Evolutionary conservation across 2,113 vertebrate species (phyloP), one percentile per base, ranked within the genome.

Genomic region (Empidonax alnorum): DNA sequence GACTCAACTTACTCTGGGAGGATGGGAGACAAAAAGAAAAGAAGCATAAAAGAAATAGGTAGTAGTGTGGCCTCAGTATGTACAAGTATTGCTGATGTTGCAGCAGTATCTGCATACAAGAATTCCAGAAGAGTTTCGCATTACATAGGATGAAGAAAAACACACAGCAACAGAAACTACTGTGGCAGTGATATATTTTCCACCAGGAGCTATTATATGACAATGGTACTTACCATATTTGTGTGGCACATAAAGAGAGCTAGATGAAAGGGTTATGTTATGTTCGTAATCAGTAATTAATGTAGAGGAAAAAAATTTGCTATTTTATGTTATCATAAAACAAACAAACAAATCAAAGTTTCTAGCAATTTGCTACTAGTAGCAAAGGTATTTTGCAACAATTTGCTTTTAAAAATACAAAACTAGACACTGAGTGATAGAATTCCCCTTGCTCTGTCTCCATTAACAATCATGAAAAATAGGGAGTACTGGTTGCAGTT

Each of bases 201-300:
- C 31, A 79, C 20, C 22, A 73, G 0, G 2, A 87, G 46, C 17
- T 82, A 19, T 44, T 47, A n/a, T 5, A 17, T 39, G 49, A 59
- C 41, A 61, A 13, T 6, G 28, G 30, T 58, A 96, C 87, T 96
- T 94, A 93, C 84, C 87, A 46, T 59, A 66, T n/a, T 79, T 71
- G 50, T 35, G 39, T 49, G 16, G 61, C 2, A 5, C 47, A 61
- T 41, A 55, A 73, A 44, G 44, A 84, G 31, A 91, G 53, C 22
- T 23, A 44, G 52, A 37, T n/a, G 21, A 84, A 94, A 94, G 8
- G 31, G 13, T 74, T 87, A 67, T 30, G 23, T 71, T 56, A 87
- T 8, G 12, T 23, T 74, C n/a, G 56, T 35, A 30, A 65, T 30
- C 53, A 58, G 25, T 41, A 83, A 75, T 12, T 49, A 37, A 76